phyloP scores from a whole-genome alignment of 2,888 invertebrate species.

The Tuberolachnus salignus region DNA sequence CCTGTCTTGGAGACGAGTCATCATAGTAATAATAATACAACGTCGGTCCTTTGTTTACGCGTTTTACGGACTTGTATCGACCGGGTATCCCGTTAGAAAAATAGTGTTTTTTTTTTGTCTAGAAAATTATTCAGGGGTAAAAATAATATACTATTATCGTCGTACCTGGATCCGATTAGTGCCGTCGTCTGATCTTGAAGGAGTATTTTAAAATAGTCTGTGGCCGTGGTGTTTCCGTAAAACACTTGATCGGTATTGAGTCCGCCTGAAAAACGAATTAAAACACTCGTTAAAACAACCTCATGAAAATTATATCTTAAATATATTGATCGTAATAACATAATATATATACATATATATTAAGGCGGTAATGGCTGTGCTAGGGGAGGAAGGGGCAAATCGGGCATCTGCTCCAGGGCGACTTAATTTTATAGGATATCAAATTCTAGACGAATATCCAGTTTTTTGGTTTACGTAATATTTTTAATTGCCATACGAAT shows the following conservation, averaged over 20 bases:
- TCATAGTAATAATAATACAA: background rate
- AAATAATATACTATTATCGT: constrained; percentile 56
- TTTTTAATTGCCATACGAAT: too few relatives aligned
- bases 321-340: too few relatives aligned
- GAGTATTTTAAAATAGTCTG: constrained; percentile 88
- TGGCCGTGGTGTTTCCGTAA: constrained; percentile 76
- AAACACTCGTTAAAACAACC: too few relatives aligned
- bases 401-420: too few relatives aligned
- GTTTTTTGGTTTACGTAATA: too few relatives aligned
- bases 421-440: too few relatives aligned
- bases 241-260: constrained; percentile 50
- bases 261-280: constrained; percentile 27
- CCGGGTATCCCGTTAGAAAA: background rate
- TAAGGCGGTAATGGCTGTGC: too few relatives aligned
- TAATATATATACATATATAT: background rate
- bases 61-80: constrained; percentile 9
- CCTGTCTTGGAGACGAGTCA: constrained; percentile 42
- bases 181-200: constrained; percentile 84
- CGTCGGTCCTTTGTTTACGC: constrained; percentile 23
- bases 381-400: too few relatives aligned
- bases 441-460: too few relatives aligned
- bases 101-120: background rate
- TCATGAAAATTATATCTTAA: too few relatives aligned
- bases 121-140: background rate
- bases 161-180: constrained; percentile 87